phyloP scores from a whole-genome alignment of 2,888 invertebrate genomes.

The Drosophila cracens region DNA sequence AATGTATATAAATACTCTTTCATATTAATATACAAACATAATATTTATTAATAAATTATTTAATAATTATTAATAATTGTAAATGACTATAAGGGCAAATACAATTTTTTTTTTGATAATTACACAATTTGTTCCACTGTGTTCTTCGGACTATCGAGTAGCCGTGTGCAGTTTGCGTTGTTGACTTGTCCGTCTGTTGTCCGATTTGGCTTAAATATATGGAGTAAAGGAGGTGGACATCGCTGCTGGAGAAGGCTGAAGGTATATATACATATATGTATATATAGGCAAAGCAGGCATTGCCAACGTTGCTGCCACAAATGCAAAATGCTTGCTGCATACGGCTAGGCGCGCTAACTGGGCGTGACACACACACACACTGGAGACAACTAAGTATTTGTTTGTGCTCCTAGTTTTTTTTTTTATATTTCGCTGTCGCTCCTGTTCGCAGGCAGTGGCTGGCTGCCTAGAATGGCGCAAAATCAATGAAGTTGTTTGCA shows the following conservation, averaged over 20 bases:
- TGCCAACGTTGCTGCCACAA: constrained; percentile 19
- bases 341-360: constrained; percentile 17
- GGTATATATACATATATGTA: background rate
- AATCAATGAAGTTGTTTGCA: constrained; percentile 71
- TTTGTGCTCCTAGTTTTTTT: constrained; percentile 15
- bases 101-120: background rate
- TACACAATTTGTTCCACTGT: constrained; percentile 17
- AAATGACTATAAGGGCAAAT: background rate
- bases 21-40: background rate
- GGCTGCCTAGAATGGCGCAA: constrained; percentile 58
- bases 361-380: constrained; percentile 49
- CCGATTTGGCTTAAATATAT: constrained; percentile 36
- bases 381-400: background rate
- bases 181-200: constrained; percentile 63
- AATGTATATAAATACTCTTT: background rate
- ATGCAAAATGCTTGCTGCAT: constrained; percentile 62
- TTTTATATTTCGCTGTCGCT: constrained; percentile 55
- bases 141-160: constrained; percentile 17
- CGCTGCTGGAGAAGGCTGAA: background rate
- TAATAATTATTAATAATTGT: background rate
- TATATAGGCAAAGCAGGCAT: background rate
- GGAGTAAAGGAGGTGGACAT: background rate
- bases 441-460: constrained; percentile 33
- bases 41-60: background rate
- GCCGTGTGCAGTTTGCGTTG: constrained; percentile 64